Conservation (phyloP, 2,113 vertebrate genomes). For the Rhynchomys soricoides region DNA sequence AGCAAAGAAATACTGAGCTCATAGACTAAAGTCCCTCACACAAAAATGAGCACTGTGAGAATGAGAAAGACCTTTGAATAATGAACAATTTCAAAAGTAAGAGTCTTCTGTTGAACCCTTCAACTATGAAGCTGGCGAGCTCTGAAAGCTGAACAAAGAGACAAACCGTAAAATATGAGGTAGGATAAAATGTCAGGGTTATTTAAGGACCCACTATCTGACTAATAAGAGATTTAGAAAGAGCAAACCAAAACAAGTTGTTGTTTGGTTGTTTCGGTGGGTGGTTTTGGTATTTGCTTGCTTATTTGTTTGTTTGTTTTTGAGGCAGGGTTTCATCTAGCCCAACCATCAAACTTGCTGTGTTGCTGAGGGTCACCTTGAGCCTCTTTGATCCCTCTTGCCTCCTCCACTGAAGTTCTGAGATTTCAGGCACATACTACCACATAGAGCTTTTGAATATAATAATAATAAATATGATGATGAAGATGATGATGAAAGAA, state of each 20-base stretch:
- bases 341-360: background rate
- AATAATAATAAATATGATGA: no score
- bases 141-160: background rate
- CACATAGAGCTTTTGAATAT: background rate
- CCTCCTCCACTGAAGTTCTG: background rate
- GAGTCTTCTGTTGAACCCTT: background rate
- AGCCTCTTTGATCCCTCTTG: background rate
- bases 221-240: background rate
- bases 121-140: slow-evolving; percentile 7
- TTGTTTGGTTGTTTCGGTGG: no score
- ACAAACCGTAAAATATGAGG: background rate
- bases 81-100: background rate
- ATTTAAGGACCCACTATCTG: background rate
- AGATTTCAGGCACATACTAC: background rate
- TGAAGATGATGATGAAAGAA: background rate
- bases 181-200: background rate
- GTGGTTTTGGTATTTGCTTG: background rate
- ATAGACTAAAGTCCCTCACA: background rate
- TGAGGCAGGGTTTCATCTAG: background rate
- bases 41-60: background rate
- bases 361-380: background rate
- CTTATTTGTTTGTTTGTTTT: background rate
- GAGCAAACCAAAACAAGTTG: background rate
- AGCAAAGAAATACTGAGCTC: background rate
- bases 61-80: background rate